phyloP scores from a whole-genome alignment of 2,113 vertebrate genomes.

The Ceyx cyanopectus region DNA sequence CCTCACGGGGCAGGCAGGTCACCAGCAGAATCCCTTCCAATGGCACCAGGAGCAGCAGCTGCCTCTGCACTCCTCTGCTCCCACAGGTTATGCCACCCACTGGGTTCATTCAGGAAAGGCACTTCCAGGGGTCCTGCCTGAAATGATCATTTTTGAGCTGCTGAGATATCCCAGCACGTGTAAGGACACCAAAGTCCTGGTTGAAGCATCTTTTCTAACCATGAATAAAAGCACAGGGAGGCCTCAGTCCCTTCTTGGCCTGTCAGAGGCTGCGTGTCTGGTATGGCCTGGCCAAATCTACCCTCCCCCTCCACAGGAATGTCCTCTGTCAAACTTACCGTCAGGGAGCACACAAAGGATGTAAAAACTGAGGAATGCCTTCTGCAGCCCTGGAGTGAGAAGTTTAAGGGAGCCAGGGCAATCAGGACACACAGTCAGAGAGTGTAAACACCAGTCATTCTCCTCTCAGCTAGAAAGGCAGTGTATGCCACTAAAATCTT shows the following conservation, averaged over 20 bases:
- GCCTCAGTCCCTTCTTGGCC: background rate
- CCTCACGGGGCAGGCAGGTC: background rate
- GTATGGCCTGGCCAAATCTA: background rate
- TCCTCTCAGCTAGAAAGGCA: background rate
- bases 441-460: background rate
- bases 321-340: background rate
- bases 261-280: background rate
- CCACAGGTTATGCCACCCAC: background rate
- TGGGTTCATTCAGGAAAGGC: background rate
- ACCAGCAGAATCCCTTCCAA: background rate
- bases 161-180: background rate
- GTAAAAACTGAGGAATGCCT: background rate
- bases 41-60: background rate
- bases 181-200: background rate
- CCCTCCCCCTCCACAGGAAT: background rate
- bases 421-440: background rate
- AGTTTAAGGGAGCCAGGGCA: background rate
- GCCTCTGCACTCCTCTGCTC: background rate
- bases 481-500: background rate
- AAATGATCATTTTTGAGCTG: background rate
- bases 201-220: background rate
- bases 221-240: background rate
- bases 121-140: background rate
- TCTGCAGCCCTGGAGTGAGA: background rate
- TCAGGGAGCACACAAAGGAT: background rate